Evolutionary conservation across 2,888 invertebrate species (phyloP), one percentile per base, ranked within the genome.

Genomic region (Balanococcus diminutus): DNA sequence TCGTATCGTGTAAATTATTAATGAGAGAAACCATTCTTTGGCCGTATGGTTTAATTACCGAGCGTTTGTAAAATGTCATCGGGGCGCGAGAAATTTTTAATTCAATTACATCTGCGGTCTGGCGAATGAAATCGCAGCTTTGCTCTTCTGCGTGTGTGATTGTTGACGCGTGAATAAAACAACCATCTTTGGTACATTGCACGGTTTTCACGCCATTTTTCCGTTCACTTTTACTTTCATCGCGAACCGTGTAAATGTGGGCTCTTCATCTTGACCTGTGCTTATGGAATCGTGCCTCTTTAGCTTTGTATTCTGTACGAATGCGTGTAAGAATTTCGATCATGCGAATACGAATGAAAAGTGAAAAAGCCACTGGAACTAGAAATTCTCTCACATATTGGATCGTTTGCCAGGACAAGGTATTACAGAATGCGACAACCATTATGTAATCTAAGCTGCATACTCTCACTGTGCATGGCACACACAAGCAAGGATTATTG

Each of bases 31-130:
- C 61, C 28, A 28, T 67, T 67, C 67, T 67, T 67, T 9, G 6
- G 28, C 28, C 28, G 56, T 8, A 14, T 19, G 9, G 19, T 67
- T 67, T 67, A 67, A 67, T 67, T 67, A 31, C 67, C 5, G 25
- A n/a, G 67, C 67, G 28, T 28, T n/a, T 67, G 67, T 67, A 67
- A n/a, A 67, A 67, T 67, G 67, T 67, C 67, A 67, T 67, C 67
- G n/a, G 67, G 67, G 67, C 28, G 67, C 67, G 67, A 67, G 67
- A 67, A 67, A 67, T 67, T 67, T 67, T 67, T 67, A 67, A 67
- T 67, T 67, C 67, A 67, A 67, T 67, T 67, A 67, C 25, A 28
- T 6, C 28, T 14, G 67, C 19, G 22, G 14, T 1, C 11, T 9
- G 16, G 5, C 16, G 16, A 67, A 56, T 28, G 67, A 67, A 67